These are phyloP conservation scores for Rhea pennata DNA, from an alignment of 2,113 vertebrate species.

Conservation along the genomic window DNA sequence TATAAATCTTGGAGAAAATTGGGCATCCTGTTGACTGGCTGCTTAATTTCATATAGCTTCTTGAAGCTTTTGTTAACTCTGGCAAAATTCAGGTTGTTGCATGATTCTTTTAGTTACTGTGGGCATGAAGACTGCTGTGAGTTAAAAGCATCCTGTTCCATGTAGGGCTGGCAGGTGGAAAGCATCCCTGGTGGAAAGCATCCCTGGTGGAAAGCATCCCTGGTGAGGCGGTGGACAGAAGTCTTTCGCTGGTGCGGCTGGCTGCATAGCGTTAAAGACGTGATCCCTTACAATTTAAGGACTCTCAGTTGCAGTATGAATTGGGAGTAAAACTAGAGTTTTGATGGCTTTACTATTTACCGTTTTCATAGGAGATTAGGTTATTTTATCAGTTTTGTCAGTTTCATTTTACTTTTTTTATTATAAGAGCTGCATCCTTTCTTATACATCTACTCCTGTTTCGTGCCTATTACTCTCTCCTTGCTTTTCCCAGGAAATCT, in stretches of 20 bases:
- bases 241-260: background rate
- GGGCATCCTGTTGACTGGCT: background rate
- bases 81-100: background rate
- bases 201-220: background rate
- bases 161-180: background rate
- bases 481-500: background rate
- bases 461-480: background rate
- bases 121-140: background rate
- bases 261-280: background rate
- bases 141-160: background rate
- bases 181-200: no score
- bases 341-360: background rate
- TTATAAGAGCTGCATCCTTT: background rate
- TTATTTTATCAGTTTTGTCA: background rate
- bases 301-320: background rate
- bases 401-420: background rate
- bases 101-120: background rate
- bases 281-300: background rate
- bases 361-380: background rate
- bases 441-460: background rate
- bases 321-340: background rate
- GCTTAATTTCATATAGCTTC: background rate
- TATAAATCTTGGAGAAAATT: conserved; percentile 48
- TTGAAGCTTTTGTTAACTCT: background rate
- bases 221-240: background rate